These are phyloP conservation scores for Pardalotus punctatus DNA, from an alignment of 2,113 vertebrate genomes.

Conservation along the genomic window DNA sequence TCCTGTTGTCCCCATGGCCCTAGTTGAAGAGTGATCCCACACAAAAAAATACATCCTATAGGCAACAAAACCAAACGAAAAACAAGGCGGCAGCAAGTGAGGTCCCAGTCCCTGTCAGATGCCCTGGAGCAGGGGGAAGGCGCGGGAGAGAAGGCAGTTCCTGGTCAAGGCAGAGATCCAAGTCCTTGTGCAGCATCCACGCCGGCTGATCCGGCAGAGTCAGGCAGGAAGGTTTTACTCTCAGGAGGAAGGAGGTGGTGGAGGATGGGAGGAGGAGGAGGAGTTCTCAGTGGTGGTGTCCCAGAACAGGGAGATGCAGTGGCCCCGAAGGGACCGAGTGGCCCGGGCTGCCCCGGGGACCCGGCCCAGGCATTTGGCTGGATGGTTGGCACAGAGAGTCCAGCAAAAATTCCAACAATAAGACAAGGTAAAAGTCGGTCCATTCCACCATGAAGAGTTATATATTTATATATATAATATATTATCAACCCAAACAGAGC, in stretches of 20 bases:
- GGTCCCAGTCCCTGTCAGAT: conserved; percentile 1
- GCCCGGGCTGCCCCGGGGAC: background rate
- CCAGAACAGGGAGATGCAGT: background rate
- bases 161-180: conserved; percentile 9
- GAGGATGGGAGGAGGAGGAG: background rate
- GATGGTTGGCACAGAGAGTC: conserved; percentile 77
- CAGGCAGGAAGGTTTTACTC: conserved; percentile 33
- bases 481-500: conserved; percentile 69
- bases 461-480: conserved; percentile 66
- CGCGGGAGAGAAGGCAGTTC: conserved; percentile 49
- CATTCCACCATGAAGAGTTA: conserved; percentile 73
- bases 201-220: background rate
- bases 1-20: conserved; percentile 19
- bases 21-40: conserved; percentile 8
- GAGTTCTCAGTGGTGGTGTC: background rate
- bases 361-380: conserved; percentile 57
- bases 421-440: conserved; percentile 68
- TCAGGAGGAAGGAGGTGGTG: conserved; percentile 37
- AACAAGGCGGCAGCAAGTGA: background rate
- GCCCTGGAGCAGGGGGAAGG: background rate
- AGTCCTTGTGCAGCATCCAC: conserved; percentile 30
- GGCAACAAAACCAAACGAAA: background rate
- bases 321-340: background rate
- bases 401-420: conserved; percentile 68
- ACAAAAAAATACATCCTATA: conserved; percentile 60